phyloP scores from a whole-genome alignment of 2,888 invertebrate species.

The Stenodera caucasica region DNA sequence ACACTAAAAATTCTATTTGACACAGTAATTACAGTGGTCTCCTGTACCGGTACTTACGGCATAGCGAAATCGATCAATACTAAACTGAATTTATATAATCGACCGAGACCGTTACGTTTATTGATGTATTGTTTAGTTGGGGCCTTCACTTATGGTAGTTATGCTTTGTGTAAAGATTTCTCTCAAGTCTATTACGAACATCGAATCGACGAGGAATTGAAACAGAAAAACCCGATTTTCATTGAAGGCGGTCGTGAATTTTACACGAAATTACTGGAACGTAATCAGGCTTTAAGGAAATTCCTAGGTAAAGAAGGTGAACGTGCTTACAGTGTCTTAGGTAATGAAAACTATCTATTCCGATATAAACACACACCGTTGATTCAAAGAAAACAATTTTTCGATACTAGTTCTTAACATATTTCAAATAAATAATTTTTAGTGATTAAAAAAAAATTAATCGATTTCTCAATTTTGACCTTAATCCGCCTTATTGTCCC shows the following conservation, averaged over 20 bases:
- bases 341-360: slow-evolving; percentile 70
- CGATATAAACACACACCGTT: slow-evolving; percentile 68
- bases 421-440: not conserved
- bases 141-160: slow-evolving; percentile 62
- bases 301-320: slow-evolving; percentile 67
- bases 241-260: slow-evolving; percentile 74
- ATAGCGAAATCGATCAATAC: slow-evolving; percentile 58
- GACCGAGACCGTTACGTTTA: slow-evolving; percentile 57
- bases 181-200: slow-evolving; percentile 66
- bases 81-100: slow-evolving; percentile 60
- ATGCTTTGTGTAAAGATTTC: slow-evolving; percentile 67
- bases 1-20: slow-evolving; percentile 64
- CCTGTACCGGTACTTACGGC: slow-evolving; percentile 59
- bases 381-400: slow-evolving; percentile 67
- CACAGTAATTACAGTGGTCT: slow-evolving; percentile 58
- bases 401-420: slow-evolving; percentile 58
- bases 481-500: not conserved
- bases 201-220: slow-evolving; percentile 64
- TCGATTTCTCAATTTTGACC: not conserved
- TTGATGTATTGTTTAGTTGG: slow-evolving; percentile 62
- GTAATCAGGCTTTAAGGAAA: slow-evolving; percentile 72
- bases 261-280: slow-evolving; percentile 71
- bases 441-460: not conserved
- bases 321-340: slow-evolving; percentile 64
- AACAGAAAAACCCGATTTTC: slow-evolving; percentile 64